Conservation (phyloP, 2,797 vertebrate genomes). For the Spheniscus humboldti region DNA sequence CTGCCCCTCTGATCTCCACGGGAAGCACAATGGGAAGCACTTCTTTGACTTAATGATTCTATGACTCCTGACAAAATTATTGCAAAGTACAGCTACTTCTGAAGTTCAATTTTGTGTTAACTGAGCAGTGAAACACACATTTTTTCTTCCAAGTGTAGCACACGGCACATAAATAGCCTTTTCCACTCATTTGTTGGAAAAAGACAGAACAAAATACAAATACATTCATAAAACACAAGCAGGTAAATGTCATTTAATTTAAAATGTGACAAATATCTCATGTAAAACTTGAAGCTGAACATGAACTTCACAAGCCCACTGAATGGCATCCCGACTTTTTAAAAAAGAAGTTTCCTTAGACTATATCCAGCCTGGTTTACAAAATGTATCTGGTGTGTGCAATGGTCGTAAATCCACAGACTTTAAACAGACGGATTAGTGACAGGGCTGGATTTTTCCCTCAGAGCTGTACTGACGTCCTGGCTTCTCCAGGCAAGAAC, state of each 20-base stretch:
- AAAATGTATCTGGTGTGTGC: neutral
- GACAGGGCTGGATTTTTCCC: neutral
- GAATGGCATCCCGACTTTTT: neutral
- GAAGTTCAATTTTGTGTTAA: neutral
- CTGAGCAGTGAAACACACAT: neutral
- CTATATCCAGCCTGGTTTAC: neutral
- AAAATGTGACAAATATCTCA: neutral
- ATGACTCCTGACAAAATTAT: neutral
- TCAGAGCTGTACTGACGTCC: too few species aligned
- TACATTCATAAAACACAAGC: neutral
- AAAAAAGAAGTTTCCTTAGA: neutral
- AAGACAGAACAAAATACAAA: neutral
- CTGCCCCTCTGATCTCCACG: neutral
- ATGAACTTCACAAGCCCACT: neutral
- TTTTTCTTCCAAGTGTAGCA: neutral
- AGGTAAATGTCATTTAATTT: neutral
- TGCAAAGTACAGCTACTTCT: neutral
- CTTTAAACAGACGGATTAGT: neutral
- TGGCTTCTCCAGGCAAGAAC: too few species aligned
- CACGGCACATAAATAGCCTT: fast-evolving
- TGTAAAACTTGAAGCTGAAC: neutral
- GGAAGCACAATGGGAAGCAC: neutral
- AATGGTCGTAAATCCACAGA: fast-evolving
- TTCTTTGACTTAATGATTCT: neutral
- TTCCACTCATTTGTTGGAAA: neutral